Base-by-base conservation (phyloP, 1,140 invertebrate species). In the Drosophila insularis region DNA sequence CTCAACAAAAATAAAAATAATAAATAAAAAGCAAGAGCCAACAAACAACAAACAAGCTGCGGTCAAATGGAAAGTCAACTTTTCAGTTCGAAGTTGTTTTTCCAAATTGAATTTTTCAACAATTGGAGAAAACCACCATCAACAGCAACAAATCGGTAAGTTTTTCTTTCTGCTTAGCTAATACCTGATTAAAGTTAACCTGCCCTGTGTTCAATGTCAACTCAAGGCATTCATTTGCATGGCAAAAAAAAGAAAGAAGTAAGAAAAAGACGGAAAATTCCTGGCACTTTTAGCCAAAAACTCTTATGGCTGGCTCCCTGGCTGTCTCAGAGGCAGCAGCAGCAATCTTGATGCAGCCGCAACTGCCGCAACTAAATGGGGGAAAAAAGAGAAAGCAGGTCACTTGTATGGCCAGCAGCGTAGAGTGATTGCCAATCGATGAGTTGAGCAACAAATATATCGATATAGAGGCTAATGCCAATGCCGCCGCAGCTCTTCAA, bases 351-450 rank as follows among this genome's bases (percentile, higher is more conserved):
- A 53, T 65, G 37, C 71, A 19, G 54, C 66, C 40, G 11, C 62
- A 14, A 27, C 43, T 21, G 64, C 73, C 46, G 27, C 71, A 68
- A 5, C 43, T 56, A 60, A 53, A 67, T 78, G 80, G 84, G 84
- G 84, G 70, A 27, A 86, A 85, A 86, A 87, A 87, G 82, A 87
- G 84, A 89, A 87, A 87, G 84, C 84, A 87, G 84, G 84, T 87
- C 84, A 87, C 84, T 87, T 87, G 84, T 84, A 89, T 87, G 80
- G 84, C 82, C 79, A 89, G 71, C 65, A 89, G 79, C 84, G 68
- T 73, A 54, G 67, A 89, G 84, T 89, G 84, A 89, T 87, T 87
- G 84, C 61, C 84, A 87, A 89, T 87, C 84, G 84, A 89, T 89
- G 43, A 89, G 84, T 87, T 89, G 84, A 70, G 81, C 81, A 85